These are phyloP conservation scores for Caenorhabditis inopinata DNA, from an alignment of 1,140 invertebrate genomes.

Conservation along the genomic window DNA sequence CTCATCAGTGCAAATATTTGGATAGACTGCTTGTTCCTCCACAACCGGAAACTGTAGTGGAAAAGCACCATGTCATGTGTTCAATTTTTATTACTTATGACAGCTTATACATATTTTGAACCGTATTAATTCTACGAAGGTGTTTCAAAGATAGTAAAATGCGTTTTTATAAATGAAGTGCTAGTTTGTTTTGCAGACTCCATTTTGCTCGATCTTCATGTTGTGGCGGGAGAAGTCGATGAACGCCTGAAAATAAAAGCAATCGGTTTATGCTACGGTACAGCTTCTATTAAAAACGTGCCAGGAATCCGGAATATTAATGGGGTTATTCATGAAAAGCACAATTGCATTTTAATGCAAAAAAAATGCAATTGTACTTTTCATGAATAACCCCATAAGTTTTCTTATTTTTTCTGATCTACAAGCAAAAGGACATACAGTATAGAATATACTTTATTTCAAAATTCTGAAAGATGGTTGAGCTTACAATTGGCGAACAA, in stretches of 20 bases:
- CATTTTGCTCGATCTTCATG: conserved; percentile 9
- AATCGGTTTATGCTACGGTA: no score
- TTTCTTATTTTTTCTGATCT: no score
- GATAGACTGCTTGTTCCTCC: not conserved
- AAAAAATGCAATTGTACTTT: no score
- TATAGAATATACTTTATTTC: no score
- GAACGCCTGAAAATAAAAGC: conserved; percentile 6
- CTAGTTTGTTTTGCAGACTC: not conserved
- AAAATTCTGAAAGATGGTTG: no score
- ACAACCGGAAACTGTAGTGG: not conserved
- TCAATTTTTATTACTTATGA: not conserved
- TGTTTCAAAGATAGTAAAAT: not conserved
- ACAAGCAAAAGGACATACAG: no score
- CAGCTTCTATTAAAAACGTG: no score
- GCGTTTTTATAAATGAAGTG: not conserved
- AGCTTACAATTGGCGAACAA: no score
- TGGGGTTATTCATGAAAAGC: no score
- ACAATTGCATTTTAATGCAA: no score
- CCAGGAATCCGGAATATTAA: no score
- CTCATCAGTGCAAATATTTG: conserved; percentile 31
- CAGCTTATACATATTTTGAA: not conserved
- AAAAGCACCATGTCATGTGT: not conserved
- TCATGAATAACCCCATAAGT: no score
- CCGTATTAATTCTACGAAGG: not conserved
- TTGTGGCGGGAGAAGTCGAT: conserved; percentile 17